phyloP scores from a whole-genome alignment of 2,888 invertebrate species.

The Euzetes globulus region DNA sequence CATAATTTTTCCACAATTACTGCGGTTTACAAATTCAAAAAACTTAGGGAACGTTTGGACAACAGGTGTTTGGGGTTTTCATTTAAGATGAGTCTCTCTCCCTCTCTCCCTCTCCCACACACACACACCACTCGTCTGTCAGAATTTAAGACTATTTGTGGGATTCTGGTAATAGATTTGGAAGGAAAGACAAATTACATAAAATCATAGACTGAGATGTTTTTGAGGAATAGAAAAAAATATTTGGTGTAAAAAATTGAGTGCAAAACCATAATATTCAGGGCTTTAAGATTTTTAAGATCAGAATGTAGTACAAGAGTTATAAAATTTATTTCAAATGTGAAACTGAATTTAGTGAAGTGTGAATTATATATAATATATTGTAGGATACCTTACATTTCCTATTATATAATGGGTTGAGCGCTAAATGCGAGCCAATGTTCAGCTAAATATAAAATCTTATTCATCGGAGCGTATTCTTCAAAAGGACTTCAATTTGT shows the following conservation, averaged over 20 bases:
- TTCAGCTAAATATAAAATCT: constrained; percentile 16
- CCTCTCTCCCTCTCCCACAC: too few relatives aligned
- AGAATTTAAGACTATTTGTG: not conserved
- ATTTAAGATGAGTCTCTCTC: not conserved
- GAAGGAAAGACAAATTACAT: not conserved
- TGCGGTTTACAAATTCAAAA: too few relatives aligned
- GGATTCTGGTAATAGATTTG: not conserved
- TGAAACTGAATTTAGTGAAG: constrained; percentile 28
- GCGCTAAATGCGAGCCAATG: constrained; percentile 14
- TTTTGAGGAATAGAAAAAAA: not conserved
- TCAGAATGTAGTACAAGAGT: not conserved
- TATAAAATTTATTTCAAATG: constrained; percentile 23
- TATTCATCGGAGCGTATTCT: constrained; percentile 12
- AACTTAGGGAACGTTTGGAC: not conserved
- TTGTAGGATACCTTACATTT: constrained; percentile 13
- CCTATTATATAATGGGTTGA: constrained; percentile 22
- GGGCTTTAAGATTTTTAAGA: not conserved
- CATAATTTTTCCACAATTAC: too few relatives aligned
- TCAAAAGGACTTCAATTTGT: constrained; percentile 14
- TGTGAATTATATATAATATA: constrained; percentile 29
- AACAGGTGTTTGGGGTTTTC: not conserved
- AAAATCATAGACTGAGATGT: constrained; percentile 1
- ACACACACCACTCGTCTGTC: too few relatives aligned
- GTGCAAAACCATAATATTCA: constrained; percentile 4
- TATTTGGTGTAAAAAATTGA: constrained; percentile 11